A percentile compares a stretch with the other conserved stretches of the same genome.
Conservation (phyloP, 2,113 vertebrate species). For the Reinhardtius hippoglossoides region DNA sequence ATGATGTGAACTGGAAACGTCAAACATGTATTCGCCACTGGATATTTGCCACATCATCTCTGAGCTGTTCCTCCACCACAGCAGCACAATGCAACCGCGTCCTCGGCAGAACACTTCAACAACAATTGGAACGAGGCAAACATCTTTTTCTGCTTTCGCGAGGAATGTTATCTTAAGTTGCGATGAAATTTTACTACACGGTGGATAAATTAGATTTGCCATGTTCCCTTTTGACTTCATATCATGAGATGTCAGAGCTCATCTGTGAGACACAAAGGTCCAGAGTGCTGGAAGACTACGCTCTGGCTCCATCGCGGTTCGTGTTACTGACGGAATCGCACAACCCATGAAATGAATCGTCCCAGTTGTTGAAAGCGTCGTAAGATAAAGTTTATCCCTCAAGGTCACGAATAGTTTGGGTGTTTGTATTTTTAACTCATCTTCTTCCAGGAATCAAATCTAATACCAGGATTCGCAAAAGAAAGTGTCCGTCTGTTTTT, state of each 20-base stretch:
- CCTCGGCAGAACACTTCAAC: conserved; percentile 26
- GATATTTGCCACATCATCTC: conserved; percentile 17
- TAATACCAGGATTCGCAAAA: conserved; percentile 14
- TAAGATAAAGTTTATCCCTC: conserved; percentile 13
- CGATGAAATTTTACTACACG: conserved; percentile 42
- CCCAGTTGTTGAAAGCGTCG: conserved; percentile 26
- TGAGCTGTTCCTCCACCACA: conserved; percentile 27
- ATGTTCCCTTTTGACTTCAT: conserved; percentile 16
- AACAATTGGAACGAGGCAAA: conserved; percentile 12
- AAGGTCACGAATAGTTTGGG: conserved; percentile 34
- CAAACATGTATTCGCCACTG: conserved; percentile 14
- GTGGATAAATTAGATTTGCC: conserved; percentile 36
- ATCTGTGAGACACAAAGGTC: conserved; percentile 39
- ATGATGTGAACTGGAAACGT: conserved; percentile 31
- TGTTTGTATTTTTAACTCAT: conserved; percentile 13
- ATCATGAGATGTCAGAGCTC: conserved; percentile 31
- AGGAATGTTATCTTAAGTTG: conserved; percentile 42
- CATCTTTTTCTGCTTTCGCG: conserved; percentile 51
- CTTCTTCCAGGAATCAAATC: conserved; percentile 35
- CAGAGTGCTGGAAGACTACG: conserved; percentile 35
- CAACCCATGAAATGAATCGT: conserved; percentile 44
- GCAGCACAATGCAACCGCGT: conserved; percentile 14
- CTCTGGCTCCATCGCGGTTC: conserved; percentile 35
- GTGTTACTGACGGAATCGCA: conserved; percentile 49
- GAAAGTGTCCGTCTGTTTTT: neutral